phyloP scores from a whole-genome alignment of 2,113 vertebrate genomes.

The Serinus canaria region DNA sequence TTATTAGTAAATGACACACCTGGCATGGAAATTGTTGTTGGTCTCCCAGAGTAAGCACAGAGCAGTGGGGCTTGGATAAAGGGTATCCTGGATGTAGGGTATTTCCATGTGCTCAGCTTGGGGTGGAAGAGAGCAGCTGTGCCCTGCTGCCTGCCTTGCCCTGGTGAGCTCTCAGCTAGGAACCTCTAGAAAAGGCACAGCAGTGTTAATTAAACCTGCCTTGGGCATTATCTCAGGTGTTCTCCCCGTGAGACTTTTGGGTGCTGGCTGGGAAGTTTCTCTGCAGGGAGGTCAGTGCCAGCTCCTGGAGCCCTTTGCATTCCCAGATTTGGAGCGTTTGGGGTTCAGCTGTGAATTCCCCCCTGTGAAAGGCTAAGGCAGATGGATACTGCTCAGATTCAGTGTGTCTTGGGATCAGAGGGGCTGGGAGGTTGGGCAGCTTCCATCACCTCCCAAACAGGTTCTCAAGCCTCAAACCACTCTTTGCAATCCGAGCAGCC shows the following conservation, averaged over 20 bases:
- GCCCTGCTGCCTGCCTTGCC: accelerated
- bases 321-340: neutral
- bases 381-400: neutral
- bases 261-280: neutral
- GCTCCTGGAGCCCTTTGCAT: accelerated
- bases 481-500: neutral
- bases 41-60: neutral
- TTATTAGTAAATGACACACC: accelerated
- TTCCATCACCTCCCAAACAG: neutral
- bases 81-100: neutral
- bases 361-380: accelerated
- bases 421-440: accelerated
- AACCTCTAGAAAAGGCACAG: neutral
- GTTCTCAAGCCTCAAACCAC: neutral
- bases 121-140: neutral
- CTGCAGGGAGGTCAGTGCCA: neutral
- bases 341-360: accelerated
- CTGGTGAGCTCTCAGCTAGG: neutral
- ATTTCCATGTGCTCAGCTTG: neutral
- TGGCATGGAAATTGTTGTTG: accelerated
- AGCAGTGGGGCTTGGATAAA: neutral
- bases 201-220: neutral
- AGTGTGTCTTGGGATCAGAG: accelerated
- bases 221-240: neutral
- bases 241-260: accelerated